Evolutionary conservation across 1,140 invertebrate species (phyloP).

Genomic region (Trigoniulus corallinus): DNA sequence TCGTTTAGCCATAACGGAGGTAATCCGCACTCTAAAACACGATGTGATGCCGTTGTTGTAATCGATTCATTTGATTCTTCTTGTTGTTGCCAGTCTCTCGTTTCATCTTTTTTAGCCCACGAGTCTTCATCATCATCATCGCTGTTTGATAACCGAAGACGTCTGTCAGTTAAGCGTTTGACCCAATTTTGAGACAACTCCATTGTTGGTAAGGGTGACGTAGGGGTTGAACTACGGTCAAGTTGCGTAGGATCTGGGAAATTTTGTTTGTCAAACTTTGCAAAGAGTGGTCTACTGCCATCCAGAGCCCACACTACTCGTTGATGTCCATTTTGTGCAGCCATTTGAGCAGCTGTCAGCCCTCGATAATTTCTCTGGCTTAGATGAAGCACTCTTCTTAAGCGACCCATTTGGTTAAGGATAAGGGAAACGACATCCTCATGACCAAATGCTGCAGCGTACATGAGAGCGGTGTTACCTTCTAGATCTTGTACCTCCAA

Average conservation of each 20-base stretch:
- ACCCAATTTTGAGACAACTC: not conserved
- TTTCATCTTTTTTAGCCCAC: not conserved
- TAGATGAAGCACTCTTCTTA: conserved; percentile 4
- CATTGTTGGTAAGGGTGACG: not conserved
- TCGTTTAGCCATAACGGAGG: no score
- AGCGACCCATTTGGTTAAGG: conserved; percentile 8
- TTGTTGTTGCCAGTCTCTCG: no score
- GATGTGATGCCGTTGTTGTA: no score
- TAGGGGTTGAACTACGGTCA: not conserved
- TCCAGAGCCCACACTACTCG: not conserved
- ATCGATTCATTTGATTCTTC: no score
- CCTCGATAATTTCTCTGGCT: conserved; percentile 11
- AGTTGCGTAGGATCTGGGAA: not conserved
- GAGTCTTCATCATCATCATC: no score
- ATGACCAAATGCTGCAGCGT: conserved; percentile 12
- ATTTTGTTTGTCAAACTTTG: not conserved
- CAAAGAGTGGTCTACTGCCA: not conserved
- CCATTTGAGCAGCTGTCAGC: conserved; percentile 11
- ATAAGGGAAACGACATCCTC: conserved; percentile 9
- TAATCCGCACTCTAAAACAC: no score
- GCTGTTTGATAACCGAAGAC: no score
- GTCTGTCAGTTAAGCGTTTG: not conserved
- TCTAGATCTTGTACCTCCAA: conserved; percentile 13
- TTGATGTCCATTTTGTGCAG: conserved; percentile 8
- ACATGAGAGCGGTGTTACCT: conserved; percentile 19